These are phyloP conservation scores for Drosophila tani DNA, from an alignment of 1,140 invertebrate genomes.

Conservation along the genomic window DNA sequence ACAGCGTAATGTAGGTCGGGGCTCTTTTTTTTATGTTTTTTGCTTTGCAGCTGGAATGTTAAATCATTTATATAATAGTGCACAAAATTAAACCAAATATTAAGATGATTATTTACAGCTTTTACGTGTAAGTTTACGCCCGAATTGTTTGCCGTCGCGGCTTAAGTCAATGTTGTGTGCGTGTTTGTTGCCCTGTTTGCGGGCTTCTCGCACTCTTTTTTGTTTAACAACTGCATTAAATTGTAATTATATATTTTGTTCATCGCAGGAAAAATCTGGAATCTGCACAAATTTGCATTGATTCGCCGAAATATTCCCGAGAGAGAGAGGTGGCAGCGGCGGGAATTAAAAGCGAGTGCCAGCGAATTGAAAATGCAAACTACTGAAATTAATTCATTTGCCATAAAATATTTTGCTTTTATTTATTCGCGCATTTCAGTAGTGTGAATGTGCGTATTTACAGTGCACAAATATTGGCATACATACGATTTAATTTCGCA, in stretches of 20 bases:
- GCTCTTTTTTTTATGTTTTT: slow-evolving; percentile 23
- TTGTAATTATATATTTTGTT: slow-evolving; percentile 53
- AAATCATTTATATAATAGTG: slow-evolving; percentile 37
- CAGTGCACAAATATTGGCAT: slow-evolving; percentile 61
- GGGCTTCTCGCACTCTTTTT: slow-evolving; percentile 27
- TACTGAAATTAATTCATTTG: slow-evolving; percentile 75
- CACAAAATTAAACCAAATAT: slow-evolving; percentile 35
- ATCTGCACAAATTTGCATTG: slow-evolving; percentile 39
- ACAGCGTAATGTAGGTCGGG: slow-evolving; percentile 70
- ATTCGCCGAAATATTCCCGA: slow-evolving; percentile 32
- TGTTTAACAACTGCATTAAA: slow-evolving; percentile 58
- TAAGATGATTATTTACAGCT: slow-evolving; percentile 63
- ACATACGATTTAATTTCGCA: slow-evolving; percentile 62
- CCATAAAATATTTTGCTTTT: slow-evolving; percentile 70
- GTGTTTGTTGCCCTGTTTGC: slow-evolving; percentile 37
- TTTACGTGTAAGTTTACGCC: slow-evolving; percentile 29
- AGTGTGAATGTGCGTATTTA: slow-evolving; percentile 32
- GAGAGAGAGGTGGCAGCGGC: background rate
- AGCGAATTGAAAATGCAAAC: slow-evolving; percentile 53
- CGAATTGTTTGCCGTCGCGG: slow-evolving; percentile 46
- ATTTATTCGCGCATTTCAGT: slow-evolving; percentile 58
- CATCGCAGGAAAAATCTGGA: slow-evolving; percentile 22
- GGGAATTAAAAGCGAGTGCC: slow-evolving; percentile 7
- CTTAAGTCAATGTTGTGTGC: slow-evolving; percentile 47
- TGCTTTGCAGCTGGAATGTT: slow-evolving; percentile 15